phyloP scores from a whole-genome alignment of 2,797 vertebrate genomes.

The Epinephelus awoara region DNA sequence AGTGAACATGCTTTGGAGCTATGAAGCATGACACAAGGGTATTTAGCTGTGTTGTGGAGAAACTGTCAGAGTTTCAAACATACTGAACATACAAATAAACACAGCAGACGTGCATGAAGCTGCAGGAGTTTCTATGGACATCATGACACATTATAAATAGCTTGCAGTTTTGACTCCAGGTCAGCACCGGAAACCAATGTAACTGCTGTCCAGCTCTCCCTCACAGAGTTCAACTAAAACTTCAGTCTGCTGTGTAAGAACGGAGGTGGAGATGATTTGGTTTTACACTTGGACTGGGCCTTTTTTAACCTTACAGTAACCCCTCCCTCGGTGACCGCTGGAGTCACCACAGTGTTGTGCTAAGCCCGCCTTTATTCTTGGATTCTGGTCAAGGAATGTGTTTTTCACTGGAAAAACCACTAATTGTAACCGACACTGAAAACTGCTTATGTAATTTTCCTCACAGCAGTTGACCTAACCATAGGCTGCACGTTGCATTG shows the following conservation, averaged over 20 bases:
- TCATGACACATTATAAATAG: background rate
- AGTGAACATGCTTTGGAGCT: conserved; percentile 17
- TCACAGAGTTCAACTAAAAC: conserved; percentile 4
- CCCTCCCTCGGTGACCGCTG: conserved; percentile 73
- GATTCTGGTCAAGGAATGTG: conserved; percentile 75
- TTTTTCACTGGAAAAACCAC: conserved; percentile 81
- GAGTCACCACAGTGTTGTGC: conserved; percentile 74
- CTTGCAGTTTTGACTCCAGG: background rate
- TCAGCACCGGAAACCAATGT: background rate
- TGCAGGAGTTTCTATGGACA: background rate
- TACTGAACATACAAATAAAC: background rate
- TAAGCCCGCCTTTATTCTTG: conserved; percentile 69
- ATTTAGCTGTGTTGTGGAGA: conserved; percentile 9
- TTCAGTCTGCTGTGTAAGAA: conserved; percentile 11
- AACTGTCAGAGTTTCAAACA: background rate
- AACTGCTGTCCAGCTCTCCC: conserved; percentile 2
- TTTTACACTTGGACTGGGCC: conserved; percentile 69
- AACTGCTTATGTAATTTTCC: conserved; percentile 75
- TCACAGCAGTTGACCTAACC: conserved; percentile 64
- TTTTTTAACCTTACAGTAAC: conserved; percentile 75
- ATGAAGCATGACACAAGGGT: conserved; percentile 9
- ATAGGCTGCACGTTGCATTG: conserved; percentile 27
- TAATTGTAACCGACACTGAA: conserved; percentile 78
- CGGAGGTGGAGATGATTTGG: conserved; percentile 30
- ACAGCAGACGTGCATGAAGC: background rate